These are phyloP conservation scores for Ectropis grisescens DNA, from an alignment of 1,140 invertebrate genomes.

Conservation along the genomic window DNA sequence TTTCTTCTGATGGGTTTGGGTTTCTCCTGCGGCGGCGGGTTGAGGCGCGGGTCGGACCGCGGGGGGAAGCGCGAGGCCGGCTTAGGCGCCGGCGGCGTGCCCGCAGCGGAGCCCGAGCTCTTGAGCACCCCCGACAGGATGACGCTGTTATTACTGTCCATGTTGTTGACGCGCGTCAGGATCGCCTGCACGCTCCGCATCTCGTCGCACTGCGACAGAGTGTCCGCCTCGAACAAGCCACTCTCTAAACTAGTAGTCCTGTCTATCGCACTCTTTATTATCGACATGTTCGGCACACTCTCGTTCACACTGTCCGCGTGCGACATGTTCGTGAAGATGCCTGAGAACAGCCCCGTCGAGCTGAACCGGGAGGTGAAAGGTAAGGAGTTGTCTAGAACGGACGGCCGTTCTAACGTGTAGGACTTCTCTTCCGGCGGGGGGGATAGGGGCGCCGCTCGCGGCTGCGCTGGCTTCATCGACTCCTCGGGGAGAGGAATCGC, in stretches of 20 bases:
- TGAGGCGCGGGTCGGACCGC: slow-evolving; percentile 48
- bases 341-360: slow-evolving; percentile 55
- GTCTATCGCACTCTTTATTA: slow-evolving; percentile 68
- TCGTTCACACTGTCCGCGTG: slow-evolving; percentile 43
- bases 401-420: slow-evolving; percentile 19
- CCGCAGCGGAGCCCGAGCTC: slow-evolving; percentile 27
- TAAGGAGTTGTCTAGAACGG: slow-evolving; percentile 28
- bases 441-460: too few species aligned
- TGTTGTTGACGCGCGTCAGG: slow-evolving; percentile 62
- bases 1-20: slow-evolving; percentile 64
- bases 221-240: slow-evolving; percentile 55
- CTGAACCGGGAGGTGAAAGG: slow-evolving; percentile 51
- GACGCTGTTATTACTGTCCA: slow-evolving; percentile 66
- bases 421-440: slow-evolving; percentile 23
- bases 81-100: slow-evolving; percentile 18
- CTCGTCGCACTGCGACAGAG: slow-evolving; percentile 49
- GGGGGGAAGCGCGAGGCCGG: slow-evolving; percentile 27
- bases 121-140: slow-evolving; percentile 58
- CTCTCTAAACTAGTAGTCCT: slow-evolving; percentile 63
- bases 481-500: slow-evolving; percentile 50
- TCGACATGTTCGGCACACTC: slow-evolving; percentile 61
- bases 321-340: slow-evolving; percentile 55
- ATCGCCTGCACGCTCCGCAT: slow-evolving; percentile 64
- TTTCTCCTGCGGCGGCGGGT: slow-evolving; percentile 58
- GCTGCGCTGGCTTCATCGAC: slow-evolving; percentile 28